Evolutionary conservation across 2,797 vertebrate species (phyloP).

Genomic region (Eulemur coronatus): DNA sequence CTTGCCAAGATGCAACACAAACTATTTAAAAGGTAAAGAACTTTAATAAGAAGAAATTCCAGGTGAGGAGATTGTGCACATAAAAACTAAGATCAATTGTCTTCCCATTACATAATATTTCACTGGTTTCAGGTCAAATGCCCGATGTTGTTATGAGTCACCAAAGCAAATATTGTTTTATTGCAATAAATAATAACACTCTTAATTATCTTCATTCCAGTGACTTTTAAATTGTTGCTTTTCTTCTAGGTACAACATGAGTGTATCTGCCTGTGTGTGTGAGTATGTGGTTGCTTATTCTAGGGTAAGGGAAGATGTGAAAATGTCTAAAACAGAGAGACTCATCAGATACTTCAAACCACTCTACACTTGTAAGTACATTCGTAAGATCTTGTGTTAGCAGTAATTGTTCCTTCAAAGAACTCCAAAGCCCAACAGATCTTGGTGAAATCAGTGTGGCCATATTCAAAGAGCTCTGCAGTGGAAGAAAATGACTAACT

Average conservation of each 20-base stretch:
- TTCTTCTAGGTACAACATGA: neutral
- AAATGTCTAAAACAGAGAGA: neutral
- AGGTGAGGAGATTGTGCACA: conserved; percentile 49
- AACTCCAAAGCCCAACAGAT: neutral
- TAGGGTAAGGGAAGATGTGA: neutral
- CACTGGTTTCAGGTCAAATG: conserved; percentile 73
- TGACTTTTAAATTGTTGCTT: conserved; percentile 56
- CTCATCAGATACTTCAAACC: neutral
- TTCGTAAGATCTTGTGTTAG: neutral
- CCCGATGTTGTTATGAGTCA: conserved; percentile 66
- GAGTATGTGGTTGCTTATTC: neutral
- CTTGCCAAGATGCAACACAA: conserved; percentile 53
- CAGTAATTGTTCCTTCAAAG: neutral
- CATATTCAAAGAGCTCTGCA: neutral
- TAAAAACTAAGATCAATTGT: conserved; percentile 78
- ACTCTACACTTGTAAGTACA: neutral
- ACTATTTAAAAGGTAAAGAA: conserved; percentile 59
- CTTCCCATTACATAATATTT: conserved; percentile 65
- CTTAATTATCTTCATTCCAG: conserved; percentile 59
- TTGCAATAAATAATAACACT: conserved; percentile 42
- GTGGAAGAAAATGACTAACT: neutral
- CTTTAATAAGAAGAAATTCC: conserved; percentile 70
- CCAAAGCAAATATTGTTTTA: conserved; percentile 67
- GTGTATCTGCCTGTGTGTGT: neutral
- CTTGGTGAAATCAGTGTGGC: neutral